phyloP scores from a whole-genome alignment of 2,113 vertebrate species.

The Sinocyclocheilus anshuiensis region DNA sequence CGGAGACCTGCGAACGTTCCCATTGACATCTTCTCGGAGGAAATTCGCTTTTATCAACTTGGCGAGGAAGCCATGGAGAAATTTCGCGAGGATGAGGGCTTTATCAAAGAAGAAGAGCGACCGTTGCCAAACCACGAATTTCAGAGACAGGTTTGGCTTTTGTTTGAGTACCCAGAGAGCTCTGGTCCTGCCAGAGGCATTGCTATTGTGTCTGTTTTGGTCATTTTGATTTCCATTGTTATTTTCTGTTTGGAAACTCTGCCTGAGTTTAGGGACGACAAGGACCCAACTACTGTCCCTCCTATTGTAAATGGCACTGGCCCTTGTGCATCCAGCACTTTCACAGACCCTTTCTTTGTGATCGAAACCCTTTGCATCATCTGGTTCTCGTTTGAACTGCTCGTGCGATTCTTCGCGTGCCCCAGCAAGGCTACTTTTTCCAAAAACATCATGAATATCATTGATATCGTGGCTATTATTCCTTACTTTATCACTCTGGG shows the following conservation, averaged over 20 bases:
- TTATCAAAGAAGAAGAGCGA: constrained; percentile 95
- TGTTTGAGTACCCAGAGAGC: constrained; percentile 97
- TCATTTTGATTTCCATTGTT: constrained; percentile 96
- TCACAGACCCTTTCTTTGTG: constrained; percentile 95
- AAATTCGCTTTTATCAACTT: constrained; percentile 96
- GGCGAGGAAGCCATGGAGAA: constrained; percentile 97
- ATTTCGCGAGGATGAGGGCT: constrained; percentile 98
- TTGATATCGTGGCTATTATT: constrained; percentile 97
- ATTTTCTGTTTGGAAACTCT: constrained; percentile 98
- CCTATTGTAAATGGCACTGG: constrained; percentile 73
- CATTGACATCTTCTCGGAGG: constrained; percentile 97
- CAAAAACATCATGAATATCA: constrained; percentile 98
- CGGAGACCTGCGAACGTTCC: constrained; percentile 95
- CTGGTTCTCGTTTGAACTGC: constrained; percentile 97
- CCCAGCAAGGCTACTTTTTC: constrained; percentile 96
- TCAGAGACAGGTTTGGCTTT: constrained; percentile 97
- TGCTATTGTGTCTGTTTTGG: constrained; percentile 90
- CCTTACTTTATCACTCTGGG: constrained; percentile 98
- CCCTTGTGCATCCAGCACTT: constrained; percentile 68
- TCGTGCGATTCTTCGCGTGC: constrained; percentile 94
- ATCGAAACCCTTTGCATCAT: constrained; percentile 98
- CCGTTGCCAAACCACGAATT: constrained; percentile 88
- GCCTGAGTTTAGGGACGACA: constrained; percentile 93
- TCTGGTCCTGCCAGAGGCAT: constrained; percentile 77
- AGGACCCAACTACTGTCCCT: constrained; percentile 72